phyloP scores from a whole-genome alignment of 1,140 invertebrate species.

The Notospermus geniculatus region DNA sequence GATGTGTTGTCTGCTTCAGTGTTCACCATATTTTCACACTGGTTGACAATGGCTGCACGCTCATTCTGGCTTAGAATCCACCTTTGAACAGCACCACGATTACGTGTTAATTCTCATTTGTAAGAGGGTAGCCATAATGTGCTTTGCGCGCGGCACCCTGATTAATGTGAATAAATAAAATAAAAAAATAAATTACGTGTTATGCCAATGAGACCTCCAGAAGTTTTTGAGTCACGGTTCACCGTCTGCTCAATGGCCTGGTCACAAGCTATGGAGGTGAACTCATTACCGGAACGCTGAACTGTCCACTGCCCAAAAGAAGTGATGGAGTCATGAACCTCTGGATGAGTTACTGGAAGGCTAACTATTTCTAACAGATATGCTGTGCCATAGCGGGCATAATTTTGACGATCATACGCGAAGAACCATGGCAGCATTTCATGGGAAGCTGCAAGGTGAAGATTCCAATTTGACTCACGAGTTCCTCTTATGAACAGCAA shows the following conservation, averaged over 20 bases:
- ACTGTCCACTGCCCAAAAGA: background rate
- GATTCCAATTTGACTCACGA: conserved; percentile 15
- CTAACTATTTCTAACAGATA: conserved; percentile 15
- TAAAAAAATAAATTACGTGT: background rate
- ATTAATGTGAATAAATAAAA: too few species aligned
- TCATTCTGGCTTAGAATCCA: conserved; percentile 2
- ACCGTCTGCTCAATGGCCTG: conserved; percentile 16
- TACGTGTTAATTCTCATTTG: background rate
- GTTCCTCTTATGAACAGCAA: conserved; percentile 13
- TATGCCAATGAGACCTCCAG: background rate
- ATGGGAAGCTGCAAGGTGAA: conserved; percentile 9
- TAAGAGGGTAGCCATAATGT: too few species aligned
- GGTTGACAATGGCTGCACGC: background rate
- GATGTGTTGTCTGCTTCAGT: background rate
- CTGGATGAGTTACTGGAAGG: background rate
- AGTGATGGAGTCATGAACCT: background rate
- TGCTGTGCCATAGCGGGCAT: conserved; percentile 10
- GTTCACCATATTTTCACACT: conserved; percentile 8
- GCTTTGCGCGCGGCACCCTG: too few species aligned
- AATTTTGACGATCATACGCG: conserved; percentile 12
- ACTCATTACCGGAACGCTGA: background rate
- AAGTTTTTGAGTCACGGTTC: conserved; percentile 7
- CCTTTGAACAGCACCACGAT: background rate
- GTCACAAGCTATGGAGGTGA: conserved; percentile 9
- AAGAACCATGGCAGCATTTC: conserved; percentile 18